phyloP scores from a whole-genome alignment of 2,888 invertebrate species.

The Melikaiella ostensackeni region DNA sequence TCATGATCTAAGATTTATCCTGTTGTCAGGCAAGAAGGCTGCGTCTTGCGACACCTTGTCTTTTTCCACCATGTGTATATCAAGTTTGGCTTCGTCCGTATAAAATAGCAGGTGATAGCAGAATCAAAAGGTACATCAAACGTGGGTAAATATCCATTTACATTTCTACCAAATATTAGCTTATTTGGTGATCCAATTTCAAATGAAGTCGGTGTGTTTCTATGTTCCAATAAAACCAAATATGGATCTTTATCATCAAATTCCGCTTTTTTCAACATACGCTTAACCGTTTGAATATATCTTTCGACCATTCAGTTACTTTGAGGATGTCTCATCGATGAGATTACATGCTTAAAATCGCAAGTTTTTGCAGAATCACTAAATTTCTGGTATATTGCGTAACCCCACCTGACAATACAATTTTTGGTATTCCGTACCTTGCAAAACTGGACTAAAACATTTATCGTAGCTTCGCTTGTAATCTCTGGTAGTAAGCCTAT shows the following conservation, averaged over 20 bases:
- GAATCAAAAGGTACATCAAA: too few relatives aligned
- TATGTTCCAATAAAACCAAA: constrained; percentile 50
- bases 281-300: constrained; percentile 54
- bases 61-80: too few relatives aligned
- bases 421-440: constrained; percentile 21
- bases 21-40: too few relatives aligned
- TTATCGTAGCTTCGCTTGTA: constrained; percentile 53
- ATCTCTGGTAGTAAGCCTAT: constrained; percentile 44
- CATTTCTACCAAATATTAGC: too few relatives aligned
- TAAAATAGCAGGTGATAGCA: too few relatives aligned
- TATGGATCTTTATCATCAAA: constrained; percentile 45
- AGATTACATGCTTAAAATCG: constrained; percentile 41
- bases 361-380: constrained; percentile 39
- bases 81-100: too few relatives aligned
- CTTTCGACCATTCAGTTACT: constrained; percentile 47
- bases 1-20: too few relatives aligned
- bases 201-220: constrained; percentile 42
- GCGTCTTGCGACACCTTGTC: too few relatives aligned
- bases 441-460: constrained; percentile 4
- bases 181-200: too few relatives aligned
- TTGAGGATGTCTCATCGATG: constrained; percentile 40
- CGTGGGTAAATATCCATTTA: too few relatives aligned
- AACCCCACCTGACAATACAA: constrained; percentile 30
- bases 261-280: constrained; percentile 50
- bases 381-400: constrained; percentile 42